Evolutionary conservation across 2,888 invertebrate genomes (phyloP).

Genomic region (Cabera pusaria): DNA sequence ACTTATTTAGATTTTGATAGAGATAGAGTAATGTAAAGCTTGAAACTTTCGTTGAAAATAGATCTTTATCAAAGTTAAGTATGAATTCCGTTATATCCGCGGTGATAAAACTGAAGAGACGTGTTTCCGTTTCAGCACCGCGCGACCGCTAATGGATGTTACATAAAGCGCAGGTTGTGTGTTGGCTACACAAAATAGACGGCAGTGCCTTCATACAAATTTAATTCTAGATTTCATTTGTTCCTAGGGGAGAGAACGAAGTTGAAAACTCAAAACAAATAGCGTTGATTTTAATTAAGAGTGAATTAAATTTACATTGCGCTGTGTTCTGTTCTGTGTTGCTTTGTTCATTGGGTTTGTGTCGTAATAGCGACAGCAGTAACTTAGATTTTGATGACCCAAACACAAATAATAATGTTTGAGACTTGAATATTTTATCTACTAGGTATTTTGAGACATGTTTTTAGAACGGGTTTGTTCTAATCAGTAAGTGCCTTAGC

Average conservation of each 20-base stretch:
- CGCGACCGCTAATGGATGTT: constrained; percentile 53
- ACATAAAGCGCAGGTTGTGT: constrained; percentile 41
- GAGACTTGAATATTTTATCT: too few species aligned
- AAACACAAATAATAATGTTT: too few species aligned
- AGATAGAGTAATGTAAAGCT: too few species aligned
- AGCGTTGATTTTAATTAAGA: constrained; percentile 4
- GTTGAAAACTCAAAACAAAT: constrained; percentile 4
- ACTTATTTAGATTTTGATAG: too few species aligned
- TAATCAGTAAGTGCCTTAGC: too few species aligned
- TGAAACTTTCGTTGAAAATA: too few species aligned
- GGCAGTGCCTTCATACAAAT: constrained; percentile 17
- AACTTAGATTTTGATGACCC: too few species aligned
- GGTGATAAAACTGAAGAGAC: constrained; percentile 35
- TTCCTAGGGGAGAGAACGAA: constrained; percentile 5
- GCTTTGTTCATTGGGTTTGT: background rate
- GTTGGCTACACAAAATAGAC: constrained; percentile 18
- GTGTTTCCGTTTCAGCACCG: constrained; percentile 47
- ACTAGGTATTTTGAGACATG: too few species aligned
- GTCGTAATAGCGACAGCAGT: too few species aligned
- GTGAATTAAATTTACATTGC: constrained; percentile 4
- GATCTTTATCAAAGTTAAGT: too few species aligned
- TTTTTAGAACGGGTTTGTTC: too few species aligned
- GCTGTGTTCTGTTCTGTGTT: background rate
- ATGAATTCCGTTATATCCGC: constrained; percentile 24
- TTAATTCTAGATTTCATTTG: constrained; percentile 13